Conservation (phyloP, 2,888 invertebrate genomes). For the Nipponacmea schrenckii region DNA sequence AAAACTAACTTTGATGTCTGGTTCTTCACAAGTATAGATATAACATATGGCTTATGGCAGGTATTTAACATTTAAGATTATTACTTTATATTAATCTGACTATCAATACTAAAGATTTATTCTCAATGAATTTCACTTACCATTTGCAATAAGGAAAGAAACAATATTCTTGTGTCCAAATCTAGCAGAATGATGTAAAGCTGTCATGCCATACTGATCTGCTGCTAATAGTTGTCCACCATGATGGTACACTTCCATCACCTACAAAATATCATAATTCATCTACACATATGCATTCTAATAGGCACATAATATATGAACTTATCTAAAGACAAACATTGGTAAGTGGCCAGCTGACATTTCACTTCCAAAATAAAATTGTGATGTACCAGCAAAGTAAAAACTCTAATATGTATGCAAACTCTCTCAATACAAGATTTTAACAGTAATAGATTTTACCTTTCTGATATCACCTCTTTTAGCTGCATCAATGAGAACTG, state of each 20-base stretch:
- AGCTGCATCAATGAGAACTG: constrained; percentile 64
- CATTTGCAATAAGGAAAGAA: constrained; percentile 84
- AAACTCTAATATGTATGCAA: no score
- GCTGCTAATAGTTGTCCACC: constrained; percentile 71
- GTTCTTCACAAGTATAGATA: no score
- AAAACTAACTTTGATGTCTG: no score
- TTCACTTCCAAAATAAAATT: no score
- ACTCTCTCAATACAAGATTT: no score
- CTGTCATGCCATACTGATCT: constrained; percentile 80
- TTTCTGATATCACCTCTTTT: constrained; percentile 66
- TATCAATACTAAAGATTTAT: constrained; percentile 8
- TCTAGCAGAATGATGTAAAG: constrained; percentile 87
- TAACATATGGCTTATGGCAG: no score
- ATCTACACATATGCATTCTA: background rate
- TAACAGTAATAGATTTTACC: constrained; percentile 41
- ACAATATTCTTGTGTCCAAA: constrained; percentile 91
- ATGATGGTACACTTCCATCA: constrained; percentile 84
- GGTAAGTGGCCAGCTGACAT: no score
- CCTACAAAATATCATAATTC: constrained; percentile 69
- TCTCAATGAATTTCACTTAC: constrained; percentile 37
- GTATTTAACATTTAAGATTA: no score
- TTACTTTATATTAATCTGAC: no score
- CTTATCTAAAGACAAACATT: no score
- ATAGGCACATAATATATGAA: no score
- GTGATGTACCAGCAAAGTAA: no score